Evolutionary conservation across 2,888 invertebrate genomes (phyloP), one percentile per base, ranked within the genome.

Genomic region (Falcaria lacertinaria): DNA sequence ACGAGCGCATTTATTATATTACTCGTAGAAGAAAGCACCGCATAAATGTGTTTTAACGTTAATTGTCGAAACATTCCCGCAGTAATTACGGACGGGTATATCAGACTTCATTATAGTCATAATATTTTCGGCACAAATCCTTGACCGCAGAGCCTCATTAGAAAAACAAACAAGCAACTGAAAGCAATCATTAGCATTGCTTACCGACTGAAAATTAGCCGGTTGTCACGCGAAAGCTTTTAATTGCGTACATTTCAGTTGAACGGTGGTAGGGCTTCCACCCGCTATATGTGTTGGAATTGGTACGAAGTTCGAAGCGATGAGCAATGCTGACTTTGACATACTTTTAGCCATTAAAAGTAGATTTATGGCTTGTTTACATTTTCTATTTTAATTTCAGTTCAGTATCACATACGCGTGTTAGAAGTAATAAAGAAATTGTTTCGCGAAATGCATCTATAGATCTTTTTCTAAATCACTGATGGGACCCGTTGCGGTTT

Each of bases 231-330:
- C 38, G 37, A 38, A 47, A 43, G 45, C 36, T 33, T 50, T 52
- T 50, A 59, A 59, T 59, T 53, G 46, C 58, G 35, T 44, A 49
- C 55, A 60, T 52, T 56, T 58, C 44, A 43, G 47, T 39, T 17
- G 4, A 33, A 19, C 17, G 38, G n/a, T n/a, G n/a, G n/a, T 16
- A 28, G 28, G 33, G 35, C 33, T 35, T 19, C 38, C 22, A 28
- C 11, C 28, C 1, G 28, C 2, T 4, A 36, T 36, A 7, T 34
- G 3, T 15, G 16, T 3, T 28, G 28, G 28, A 7, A 28, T 28
- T 7, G 7, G 2, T 28, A 28, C 28, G 28, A 11, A 28, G 2
- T 28, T 3, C 28, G 11, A 28, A 28, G 28, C 28, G 28, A 28
- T 28, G 28, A 28, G 28, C 11, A 28, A 28, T 11, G 28, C 28